Evolutionary conservation across 1,140 invertebrate species (phyloP), one percentile per base, ranked within the genome.

Genomic region (Acarapis woodi): DNA sequence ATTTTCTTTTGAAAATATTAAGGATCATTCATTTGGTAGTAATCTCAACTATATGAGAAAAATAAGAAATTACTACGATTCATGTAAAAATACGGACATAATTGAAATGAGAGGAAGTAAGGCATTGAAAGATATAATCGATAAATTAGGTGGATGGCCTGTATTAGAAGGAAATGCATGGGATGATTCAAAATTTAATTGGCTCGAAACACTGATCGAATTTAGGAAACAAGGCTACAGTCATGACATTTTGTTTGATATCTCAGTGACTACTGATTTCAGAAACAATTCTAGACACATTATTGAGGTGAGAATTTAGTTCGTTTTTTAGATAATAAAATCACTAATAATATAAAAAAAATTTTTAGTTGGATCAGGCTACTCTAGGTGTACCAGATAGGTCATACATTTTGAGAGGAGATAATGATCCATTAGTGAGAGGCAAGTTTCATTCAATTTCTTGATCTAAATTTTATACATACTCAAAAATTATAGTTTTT

Each of bases 221-320:
- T 82, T 78, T 56, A 62, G 74, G 14, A 58, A 59, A 36, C 54
- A 62, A 3, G 83, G 82, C 3, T 82, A 78, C 51, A 78, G 73
- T 9, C 71, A 80, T 30, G 77, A 85, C 53, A 82, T 87, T 50
- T 71, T 87, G 48, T 64, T 93, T n/a, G 78, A 87, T 49, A 76
- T 88, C 45, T 79, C 75, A 24, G 71, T 90, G 36, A 68, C 70
- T 3, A 72, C 77, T 4, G 79, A 90, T 57, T 63, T 80, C 14
- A 80, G 80, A 51, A 87, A 88, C 53, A 51, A 49, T 18, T 76
- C 74, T 0, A 66, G 64, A 41, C 62, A 79, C 35, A 63, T 78
- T 20, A 79, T 87, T 46, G 77, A 83, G 60, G 76, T 40, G 19
- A 28, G 33, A 18, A 40, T 16, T 35, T 37, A 37, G 2, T 23